These are phyloP conservation scores for Petrocephalus schoutedeni DNA, from an alignment of 2,797 vertebrate species.

Conservation along the genomic window DNA sequence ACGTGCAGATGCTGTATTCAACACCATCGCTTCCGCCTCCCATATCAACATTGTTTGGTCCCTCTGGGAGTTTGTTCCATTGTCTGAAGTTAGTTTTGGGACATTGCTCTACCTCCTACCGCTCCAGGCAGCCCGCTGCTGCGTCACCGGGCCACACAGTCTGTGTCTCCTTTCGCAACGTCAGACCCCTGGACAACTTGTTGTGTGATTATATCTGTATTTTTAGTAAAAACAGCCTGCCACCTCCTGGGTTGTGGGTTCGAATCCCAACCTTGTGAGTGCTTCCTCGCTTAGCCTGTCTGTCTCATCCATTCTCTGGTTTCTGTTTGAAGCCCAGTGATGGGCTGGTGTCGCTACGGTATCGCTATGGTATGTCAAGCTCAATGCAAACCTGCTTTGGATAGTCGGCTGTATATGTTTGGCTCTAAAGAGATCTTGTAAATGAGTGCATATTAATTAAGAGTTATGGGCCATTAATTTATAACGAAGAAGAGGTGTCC, in stretches of 20 bases:
- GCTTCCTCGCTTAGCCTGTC: background rate
- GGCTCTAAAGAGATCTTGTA: background rate
- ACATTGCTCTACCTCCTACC: background rate
- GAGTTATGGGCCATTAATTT: background rate
- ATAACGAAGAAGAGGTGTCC: constrained; percentile 30
- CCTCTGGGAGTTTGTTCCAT: background rate
- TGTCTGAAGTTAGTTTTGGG: constrained; percentile 3
- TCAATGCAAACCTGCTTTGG: background rate
- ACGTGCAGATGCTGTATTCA: background rate
- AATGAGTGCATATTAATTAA: background rate
- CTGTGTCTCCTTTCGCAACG: background rate
- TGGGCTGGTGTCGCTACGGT: background rate
- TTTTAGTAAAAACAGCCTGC: background rate
- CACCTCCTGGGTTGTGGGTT: background rate
- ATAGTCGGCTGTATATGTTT: background rate
- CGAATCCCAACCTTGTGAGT: background rate
- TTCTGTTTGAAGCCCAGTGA: background rate
- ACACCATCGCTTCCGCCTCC: background rate
- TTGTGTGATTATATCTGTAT: background rate
- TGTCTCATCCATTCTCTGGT: background rate
- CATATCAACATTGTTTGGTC: background rate
- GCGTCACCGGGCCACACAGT: background rate
- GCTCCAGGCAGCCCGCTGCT: background rate
- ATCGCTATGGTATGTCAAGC: background rate
- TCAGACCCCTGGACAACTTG: background rate